These are phyloP conservation scores for Poecilia gillii DNA, from an alignment of 2,797 vertebrate genomes.

Conservation along the genomic window DNA sequence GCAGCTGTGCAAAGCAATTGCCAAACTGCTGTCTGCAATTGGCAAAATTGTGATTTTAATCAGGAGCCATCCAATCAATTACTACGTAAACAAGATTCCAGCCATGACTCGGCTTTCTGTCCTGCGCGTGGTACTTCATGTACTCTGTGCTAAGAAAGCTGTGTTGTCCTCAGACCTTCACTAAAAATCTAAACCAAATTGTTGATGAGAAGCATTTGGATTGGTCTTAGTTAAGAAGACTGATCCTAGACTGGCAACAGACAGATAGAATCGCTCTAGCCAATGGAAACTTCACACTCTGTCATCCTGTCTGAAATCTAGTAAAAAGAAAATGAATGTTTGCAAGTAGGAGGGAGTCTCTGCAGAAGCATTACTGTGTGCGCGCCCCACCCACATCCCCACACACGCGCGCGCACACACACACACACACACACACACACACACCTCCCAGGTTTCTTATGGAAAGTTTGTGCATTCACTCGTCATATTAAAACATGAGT, in stretches of 20 bases:
- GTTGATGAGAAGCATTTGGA: slow-evolving; percentile 23
- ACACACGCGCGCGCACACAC: too few relatives aligned
- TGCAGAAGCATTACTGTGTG: slow-evolving; percentile 11
- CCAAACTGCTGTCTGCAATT: slow-evolving; percentile 4
- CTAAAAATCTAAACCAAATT: slow-evolving; percentile 2
- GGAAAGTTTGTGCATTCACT: slow-evolving; percentile 30
- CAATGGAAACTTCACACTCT: slow-evolving; percentile 51
- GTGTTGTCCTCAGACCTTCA: background rate
- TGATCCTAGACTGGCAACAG: slow-evolving; percentile 52
- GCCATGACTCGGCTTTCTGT: background rate
- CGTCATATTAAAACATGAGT: slow-evolving; percentile 15
- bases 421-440: background rate
- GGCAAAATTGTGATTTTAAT: slow-evolving; percentile 12
- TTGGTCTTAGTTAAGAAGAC: slow-evolving; percentile 30
- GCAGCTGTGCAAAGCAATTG: slow-evolving; percentile 2
- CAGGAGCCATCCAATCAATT: background rate
- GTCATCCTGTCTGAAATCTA: slow-evolving; percentile 58
- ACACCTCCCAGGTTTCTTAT: background rate
- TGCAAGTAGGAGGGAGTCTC: slow-evolving; percentile 27
- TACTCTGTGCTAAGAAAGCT: background rate
- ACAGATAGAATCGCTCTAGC: slow-evolving; percentile 63
- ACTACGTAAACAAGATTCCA: slow-evolving; percentile 14
- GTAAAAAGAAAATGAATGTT: slow-evolving; percentile 27
- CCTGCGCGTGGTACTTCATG: background rate
- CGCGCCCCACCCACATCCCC: background rate